phyloP scores from a whole-genome alignment of 2,797 vertebrate genomes.

The Myripristis murdjan region DNA sequence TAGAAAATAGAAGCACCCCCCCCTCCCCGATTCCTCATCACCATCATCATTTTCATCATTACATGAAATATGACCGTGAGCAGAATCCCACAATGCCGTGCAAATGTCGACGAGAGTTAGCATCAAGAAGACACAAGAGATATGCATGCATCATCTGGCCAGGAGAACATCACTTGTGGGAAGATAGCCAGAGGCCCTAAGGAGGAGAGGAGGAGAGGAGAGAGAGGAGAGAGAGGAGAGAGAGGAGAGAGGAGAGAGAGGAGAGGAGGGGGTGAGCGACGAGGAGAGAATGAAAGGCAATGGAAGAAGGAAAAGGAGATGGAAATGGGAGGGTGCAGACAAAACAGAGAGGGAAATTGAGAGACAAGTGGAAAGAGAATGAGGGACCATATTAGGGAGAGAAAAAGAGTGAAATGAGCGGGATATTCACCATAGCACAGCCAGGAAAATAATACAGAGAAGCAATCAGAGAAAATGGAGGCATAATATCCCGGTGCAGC shows the following conservation, averaged over 20 bases:
- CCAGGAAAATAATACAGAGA: slow-evolving; percentile 67
- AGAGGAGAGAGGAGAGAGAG: too few relatives aligned
- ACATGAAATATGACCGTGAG: slow-evolving; percentile 87
- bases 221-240: too few relatives aligned
- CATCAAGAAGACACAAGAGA: slow-evolving; percentile 87
- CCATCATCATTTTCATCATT: slow-evolving; percentile 87
- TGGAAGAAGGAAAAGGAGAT: slow-evolving; percentile 28
- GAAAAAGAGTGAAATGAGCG: slow-evolving; percentile 45
- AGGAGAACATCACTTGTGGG: slow-evolving; percentile 88
- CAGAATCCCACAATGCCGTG: slow-evolving; percentile 86
- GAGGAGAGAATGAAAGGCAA: slow-evolving; percentile 30
- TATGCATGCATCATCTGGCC: slow-evolving; percentile 86
- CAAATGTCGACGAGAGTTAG: slow-evolving; percentile 84
- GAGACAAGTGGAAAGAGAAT: slow-evolving; percentile 51
- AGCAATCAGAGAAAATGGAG: slow-evolving; percentile 83
- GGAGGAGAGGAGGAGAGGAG: slow-evolving; percentile 59
- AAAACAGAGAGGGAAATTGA: slow-evolving; percentile 50
- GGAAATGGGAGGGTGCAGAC: slow-evolving; percentile 44
- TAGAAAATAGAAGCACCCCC: slow-evolving; percentile 72
- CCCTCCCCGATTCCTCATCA: slow-evolving; percentile 78
- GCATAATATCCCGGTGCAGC: slow-evolving; percentile 73
- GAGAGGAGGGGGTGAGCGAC: slow-evolving; percentile 11
- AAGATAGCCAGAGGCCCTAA: slow-evolving; percentile 84
- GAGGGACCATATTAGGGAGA: slow-evolving; percentile 45
- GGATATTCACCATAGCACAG: slow-evolving; percentile 46